Percentiles rank a stretch among this genome's conserved stretches.
phyloP scores from a whole-genome alignment of 2,888 invertebrate genomes.

The Diachrysia chrysitis region DNA sequence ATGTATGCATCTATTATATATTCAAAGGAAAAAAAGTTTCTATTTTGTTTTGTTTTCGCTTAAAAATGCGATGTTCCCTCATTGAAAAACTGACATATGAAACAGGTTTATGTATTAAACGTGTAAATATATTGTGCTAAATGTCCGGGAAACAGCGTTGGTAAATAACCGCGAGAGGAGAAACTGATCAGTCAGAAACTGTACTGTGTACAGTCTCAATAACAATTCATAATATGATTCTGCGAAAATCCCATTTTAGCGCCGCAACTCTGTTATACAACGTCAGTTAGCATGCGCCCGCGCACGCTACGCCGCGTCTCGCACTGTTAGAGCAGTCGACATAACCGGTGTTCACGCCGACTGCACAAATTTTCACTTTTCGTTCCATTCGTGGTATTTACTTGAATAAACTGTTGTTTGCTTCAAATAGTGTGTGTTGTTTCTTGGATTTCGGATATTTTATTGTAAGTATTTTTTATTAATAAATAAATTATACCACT shows the following conservation, averaged over 20 bases:
- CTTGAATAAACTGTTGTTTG: slow-evolving; percentile 30
- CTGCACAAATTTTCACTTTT: slow-evolving; percentile 65
- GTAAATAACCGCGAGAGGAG: no score
- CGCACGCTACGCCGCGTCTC: slow-evolving; percentile 64
- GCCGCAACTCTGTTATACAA: slow-evolving; percentile 69
- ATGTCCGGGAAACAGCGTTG: no score
- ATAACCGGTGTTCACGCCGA: slow-evolving; percentile 57
- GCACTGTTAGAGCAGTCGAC: slow-evolving; percentile 52
- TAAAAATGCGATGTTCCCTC: no score
- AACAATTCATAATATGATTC: background rate
- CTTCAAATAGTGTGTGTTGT: slow-evolving; percentile 28
- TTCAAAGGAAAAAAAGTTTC: no score
- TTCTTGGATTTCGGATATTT: slow-evolving; percentile 20
- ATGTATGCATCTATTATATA: no score
- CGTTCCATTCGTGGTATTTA: slow-evolving; percentile 48
- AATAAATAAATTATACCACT: background rate
- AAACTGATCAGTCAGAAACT: no score
- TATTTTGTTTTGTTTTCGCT: no score
- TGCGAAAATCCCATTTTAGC: background rate
- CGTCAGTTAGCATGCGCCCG: slow-evolving; percentile 68
- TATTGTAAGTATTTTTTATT: slow-evolving; percentile 35
- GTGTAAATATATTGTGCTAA: no score
- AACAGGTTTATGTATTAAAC: no score
- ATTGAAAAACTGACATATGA: no score
- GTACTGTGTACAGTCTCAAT: no score